These are phyloP conservation scores for Phortica variegata DNA, from an alignment of 1,140 invertebrate genomes.

Conservation along the genomic window DNA sequence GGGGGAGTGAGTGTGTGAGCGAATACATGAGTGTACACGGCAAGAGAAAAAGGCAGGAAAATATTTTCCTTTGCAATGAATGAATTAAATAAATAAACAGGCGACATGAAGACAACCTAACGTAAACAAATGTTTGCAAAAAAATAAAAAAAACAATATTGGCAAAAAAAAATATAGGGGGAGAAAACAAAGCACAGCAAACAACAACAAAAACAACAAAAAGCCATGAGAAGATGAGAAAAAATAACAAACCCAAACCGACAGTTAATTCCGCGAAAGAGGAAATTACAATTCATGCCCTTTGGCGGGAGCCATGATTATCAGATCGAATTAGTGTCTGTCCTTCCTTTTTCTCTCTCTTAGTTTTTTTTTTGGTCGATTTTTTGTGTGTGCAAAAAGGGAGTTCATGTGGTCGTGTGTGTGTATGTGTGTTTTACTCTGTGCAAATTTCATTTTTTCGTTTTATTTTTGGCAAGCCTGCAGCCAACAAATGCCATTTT, in stretches of 20 bases:
- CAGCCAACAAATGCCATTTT: background rate
- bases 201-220: slow-evolving; percentile 28
- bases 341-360: slow-evolving; percentile 16
- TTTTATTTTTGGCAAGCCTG: too few species aligned
- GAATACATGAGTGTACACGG: too few species aligned
- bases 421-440: slow-evolving; percentile 2
- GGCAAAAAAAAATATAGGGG: background rate
- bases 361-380: background rate
- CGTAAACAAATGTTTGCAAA: background rate
- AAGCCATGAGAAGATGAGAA: background rate
- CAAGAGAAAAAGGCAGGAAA: too few species aligned
- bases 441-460: too few species aligned
- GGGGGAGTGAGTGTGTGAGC: too few species aligned
- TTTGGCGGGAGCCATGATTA: slow-evolving; percentile 55
- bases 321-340: slow-evolving; percentile 57
- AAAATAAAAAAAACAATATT: background rate
- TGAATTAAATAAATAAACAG: slow-evolving; percentile 49
- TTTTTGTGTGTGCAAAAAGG: background rate
- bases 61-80: too few species aligned
- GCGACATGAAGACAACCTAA: slow-evolving; percentile 24
- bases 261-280: slow-evolving; percentile 57
- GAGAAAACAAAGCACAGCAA: slow-evolving; percentile 22
- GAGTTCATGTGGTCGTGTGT: background rate
- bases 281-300: slow-evolving; percentile 57
- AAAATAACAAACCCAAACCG: slow-evolving; percentile 17